A percentile compares a stretch with the other conserved stretches of the same genome.
Conservation (phyloP, 2,797 vertebrate species). For the Sciaenops ocellatus region DNA sequence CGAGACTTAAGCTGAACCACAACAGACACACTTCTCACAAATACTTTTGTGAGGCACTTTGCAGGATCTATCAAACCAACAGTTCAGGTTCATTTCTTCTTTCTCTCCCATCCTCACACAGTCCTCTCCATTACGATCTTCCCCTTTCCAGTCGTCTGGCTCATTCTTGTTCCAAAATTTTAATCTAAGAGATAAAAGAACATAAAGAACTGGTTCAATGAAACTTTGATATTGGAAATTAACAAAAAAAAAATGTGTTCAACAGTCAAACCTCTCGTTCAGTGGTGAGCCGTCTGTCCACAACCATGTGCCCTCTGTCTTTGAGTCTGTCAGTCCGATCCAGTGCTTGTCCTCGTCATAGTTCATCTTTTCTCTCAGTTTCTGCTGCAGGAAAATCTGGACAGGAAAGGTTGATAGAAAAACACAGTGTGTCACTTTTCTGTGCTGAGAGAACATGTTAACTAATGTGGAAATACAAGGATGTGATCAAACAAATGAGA, state of each 20-base stretch:
- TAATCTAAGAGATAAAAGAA: background rate
- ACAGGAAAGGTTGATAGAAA: background rate
- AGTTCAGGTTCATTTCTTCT: fast-evolving
- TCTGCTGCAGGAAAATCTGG: background rate
- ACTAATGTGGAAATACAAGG: background rate
- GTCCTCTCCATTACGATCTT: background rate
- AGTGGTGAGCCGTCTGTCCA: slow-evolving; percentile 65
- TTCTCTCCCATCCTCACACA: slow-evolving; percentile 1
- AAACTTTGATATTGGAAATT: background rate
- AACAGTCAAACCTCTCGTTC: background rate
- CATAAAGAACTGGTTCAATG: background rate
- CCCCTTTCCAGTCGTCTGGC: background rate
- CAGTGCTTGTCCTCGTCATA: fast-evolving
- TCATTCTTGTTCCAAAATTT: fast-evolving
- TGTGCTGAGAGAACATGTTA: background rate
- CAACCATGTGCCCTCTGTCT: slow-evolving; percentile 44
- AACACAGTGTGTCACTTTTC: background rate
- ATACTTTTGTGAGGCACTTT: too few relatives aligned
- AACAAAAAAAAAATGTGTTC: background rate
- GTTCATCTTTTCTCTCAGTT: background rate
- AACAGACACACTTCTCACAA: too few relatives aligned
- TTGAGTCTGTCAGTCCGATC: slow-evolving; percentile 48
- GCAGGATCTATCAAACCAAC: too few relatives aligned
- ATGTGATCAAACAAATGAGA: background rate
- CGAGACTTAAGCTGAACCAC: too few relatives aligned